Evolutionary conservation across 1,140 invertebrate genomes (phyloP), one percentile per base, ranked within the genome.

Genomic region (Calliopsis andreniformis): DNA sequence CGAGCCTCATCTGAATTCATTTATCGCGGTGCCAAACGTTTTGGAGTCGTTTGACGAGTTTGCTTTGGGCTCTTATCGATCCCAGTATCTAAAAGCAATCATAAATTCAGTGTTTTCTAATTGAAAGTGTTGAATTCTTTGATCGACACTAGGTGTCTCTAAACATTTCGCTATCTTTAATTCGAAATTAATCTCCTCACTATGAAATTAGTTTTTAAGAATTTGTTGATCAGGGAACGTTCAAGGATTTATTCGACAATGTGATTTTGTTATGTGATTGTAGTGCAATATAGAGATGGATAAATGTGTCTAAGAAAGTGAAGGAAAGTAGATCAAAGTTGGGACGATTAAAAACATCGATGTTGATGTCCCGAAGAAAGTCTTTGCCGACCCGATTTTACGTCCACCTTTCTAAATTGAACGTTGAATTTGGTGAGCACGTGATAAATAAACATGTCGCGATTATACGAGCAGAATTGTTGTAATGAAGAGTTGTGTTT

Each of bases 331-430:
- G n/a, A n/a, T n/a, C n/a, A n/a, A n/a, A n/a, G n/a, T n/a, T n/a
- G n/a, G n/a, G 20, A 47, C 45, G 45, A 45, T 42, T 12, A 14
- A 35, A 23, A 66, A 30, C 23, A 53, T 55, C 35, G 35, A 59
- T 62, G 32, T 39, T 59, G 30, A 25, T 6, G 16, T 43, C n/a
- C 78, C 53, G 76, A 83, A 83, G 79, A 81, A 83, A 83, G 79
- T 77, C 28, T 39, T 39, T 53, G 53, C 42, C 72, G 83, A 86
- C 83, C 83, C 85, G 75, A 85, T 81, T 86, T 81, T 70, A 55
- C 61, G 66, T 80, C 64, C 72, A 80, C 86, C 86, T 87, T 87
- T 87, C 86, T 86, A 87, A 87, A 87, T 78, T 58, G 79, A 70
- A 77, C 78, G 81, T 58, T 47, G 58, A 56, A 78, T 81, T 55